phyloP scores from a whole-genome alignment of 2,113 vertebrate species.

The Cinclus mexicanus region DNA sequence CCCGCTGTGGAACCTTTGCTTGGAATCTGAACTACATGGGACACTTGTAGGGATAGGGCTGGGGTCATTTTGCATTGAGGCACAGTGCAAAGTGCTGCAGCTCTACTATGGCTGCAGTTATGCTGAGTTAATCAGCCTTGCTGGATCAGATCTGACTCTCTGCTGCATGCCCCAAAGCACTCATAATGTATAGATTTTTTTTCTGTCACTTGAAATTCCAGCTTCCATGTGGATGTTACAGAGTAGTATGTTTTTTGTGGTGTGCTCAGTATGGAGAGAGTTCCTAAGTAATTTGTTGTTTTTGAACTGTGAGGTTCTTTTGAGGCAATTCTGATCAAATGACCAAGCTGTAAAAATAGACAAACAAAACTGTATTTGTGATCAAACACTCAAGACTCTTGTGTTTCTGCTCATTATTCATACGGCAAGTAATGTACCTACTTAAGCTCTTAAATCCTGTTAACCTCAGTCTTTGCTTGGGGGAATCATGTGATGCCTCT shows the following conservation, averaged over 20 bases:
- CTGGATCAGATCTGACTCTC: neutral
- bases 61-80: accelerated
- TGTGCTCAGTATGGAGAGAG: neutral
- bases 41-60: accelerated
- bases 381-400: neutral
- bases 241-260: neutral
- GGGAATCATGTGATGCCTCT: neutral
- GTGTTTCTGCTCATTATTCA: neutral
- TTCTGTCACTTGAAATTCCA: neutral
- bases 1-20: neutral
- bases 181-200: neutral
- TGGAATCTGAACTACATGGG: accelerated
- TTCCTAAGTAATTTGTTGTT: neutral
- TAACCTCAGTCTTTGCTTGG: neutral
- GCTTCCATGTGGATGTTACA: neutral
- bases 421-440: neutral
- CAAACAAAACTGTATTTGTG: neutral
- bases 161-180: neutral
- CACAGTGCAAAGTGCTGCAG: neutral
- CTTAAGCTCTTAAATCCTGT: neutral
- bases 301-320: neutral
- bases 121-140: neutral
- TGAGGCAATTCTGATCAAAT: neutral
- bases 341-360: neutral
- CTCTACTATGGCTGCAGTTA: neutral